Conservation (phyloP, 2,113 vertebrate species). For the Salvelinus alpinus region DNA sequence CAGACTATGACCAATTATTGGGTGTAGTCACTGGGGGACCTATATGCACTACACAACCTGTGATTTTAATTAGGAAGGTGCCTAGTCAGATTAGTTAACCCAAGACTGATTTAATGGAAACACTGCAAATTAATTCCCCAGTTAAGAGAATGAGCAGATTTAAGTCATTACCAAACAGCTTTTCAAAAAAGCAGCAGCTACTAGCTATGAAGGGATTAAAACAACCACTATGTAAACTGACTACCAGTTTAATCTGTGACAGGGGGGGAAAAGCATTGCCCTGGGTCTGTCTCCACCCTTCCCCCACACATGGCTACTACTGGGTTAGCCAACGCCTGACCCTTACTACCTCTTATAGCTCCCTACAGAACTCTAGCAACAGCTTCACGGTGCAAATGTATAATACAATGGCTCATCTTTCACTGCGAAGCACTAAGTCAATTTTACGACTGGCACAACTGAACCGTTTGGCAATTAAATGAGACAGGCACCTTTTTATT, state of each 20-base stretch:
- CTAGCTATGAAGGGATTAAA: slow-evolving; percentile 45
- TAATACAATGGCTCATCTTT: slow-evolving; percentile 46
- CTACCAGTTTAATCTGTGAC: slow-evolving; percentile 41
- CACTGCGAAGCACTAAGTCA: slow-evolving; percentile 39
- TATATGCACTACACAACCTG: slow-evolving; percentile 67
- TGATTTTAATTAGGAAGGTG: slow-evolving; percentile 72
- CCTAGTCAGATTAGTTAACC: slow-evolving; percentile 58
- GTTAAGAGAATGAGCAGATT: slow-evolving; percentile 61
- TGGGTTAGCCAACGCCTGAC: slow-evolving; percentile 44
- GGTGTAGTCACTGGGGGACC: slow-evolving; percentile 68
- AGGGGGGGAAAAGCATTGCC: not conserved
- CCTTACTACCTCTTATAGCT: slow-evolving; percentile 33
- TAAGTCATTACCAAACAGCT: not conserved
- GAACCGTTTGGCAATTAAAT: slow-evolving; percentile 33
- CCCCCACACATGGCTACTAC: slow-evolving; percentile 21
- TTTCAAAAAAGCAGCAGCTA: not conserved
- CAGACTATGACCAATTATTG: slow-evolving; percentile 78
- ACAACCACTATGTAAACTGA: slow-evolving; percentile 36
- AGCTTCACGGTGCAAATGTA: slow-evolving; percentile 44
- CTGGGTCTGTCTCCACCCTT: not conserved
- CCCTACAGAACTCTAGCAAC: slow-evolving; percentile 28
- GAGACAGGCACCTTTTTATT: slow-evolving; percentile 36
- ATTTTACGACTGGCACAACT: slow-evolving; percentile 44
- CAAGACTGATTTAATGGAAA: slow-evolving; percentile 58
- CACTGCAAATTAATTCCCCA: slow-evolving; percentile 72